These are phyloP conservation scores for Mallotus villosus DNA, from an alignment of 2,797 vertebrate species.

Conservation along the genomic window DNA sequence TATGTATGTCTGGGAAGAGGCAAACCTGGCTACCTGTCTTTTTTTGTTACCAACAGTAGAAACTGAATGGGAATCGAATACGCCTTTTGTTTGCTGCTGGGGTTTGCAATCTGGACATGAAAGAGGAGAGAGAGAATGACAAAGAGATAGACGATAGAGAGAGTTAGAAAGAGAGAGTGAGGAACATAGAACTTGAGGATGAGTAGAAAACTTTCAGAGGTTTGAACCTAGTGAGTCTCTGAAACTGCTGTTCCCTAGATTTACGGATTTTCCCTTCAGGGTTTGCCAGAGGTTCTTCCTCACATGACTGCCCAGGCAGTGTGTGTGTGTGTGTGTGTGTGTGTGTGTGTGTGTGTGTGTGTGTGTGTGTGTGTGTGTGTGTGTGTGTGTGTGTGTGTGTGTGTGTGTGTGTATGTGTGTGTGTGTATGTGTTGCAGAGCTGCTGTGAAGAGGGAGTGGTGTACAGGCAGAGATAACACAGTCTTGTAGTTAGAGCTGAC, in stretches of 20 bases:
- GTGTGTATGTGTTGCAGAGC: constrained; percentile 7
- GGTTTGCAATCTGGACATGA: no score
- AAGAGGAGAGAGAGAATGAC: no score
- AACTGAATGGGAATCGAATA: no score
- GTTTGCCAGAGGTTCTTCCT: constrained; percentile 51
- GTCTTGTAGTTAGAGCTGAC: constrained; percentile 50
- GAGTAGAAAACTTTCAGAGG: constrained; percentile 25
- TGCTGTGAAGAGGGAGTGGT: constrained; percentile 56
- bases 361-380: constrained; percentile 2
- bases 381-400: constrained; percentile 8
- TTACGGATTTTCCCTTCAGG: constrained; percentile 30
- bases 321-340: neutral
- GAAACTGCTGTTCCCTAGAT: constrained; percentile 42
- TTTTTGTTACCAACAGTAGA: neutral
- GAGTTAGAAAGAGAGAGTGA: neutral
- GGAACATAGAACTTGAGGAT: neutral
- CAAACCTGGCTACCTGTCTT: no score
- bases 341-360: constrained; percentile 7
- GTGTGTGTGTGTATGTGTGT: neutral
- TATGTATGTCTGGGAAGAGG: no score
- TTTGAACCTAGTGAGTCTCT: constrained; percentile 56
- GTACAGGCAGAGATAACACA: constrained; percentile 1
- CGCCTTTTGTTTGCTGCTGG: no score
- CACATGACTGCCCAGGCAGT: constrained; percentile 53
- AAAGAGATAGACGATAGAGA: neutral